Evolutionary conservation across 1,140 invertebrate genomes (phyloP).

Genomic region (Eubasilissa regina): DNA sequence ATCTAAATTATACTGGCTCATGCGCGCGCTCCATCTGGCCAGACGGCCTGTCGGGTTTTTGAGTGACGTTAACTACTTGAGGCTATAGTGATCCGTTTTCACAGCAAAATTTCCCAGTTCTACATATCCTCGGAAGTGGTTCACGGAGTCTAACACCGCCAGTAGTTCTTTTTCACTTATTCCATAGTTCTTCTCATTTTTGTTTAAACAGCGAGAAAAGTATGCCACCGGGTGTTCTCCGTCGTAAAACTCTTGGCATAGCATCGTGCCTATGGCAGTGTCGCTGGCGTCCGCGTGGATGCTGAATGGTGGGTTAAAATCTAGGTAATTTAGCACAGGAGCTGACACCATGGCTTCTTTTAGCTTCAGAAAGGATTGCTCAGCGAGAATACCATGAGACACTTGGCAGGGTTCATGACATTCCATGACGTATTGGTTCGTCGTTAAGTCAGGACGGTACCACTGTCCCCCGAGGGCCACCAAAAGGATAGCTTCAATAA

Average conservation of each 20-base stretch:
- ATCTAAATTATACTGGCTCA: no score
- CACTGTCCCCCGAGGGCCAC: no score
- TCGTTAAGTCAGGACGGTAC: no score
- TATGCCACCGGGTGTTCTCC: conserved; percentile 19
- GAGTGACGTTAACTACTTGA: neutral
- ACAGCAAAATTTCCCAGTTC: neutral
- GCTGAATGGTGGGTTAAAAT: neutral
- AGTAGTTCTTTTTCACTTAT: neutral
- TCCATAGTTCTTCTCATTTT: neutral
- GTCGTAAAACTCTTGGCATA: neutral
- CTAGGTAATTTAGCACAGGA: conserved; percentile 2
- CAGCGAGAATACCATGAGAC: no score
- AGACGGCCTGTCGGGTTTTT: neutral
- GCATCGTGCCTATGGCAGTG: neutral
- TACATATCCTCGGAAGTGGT: conserved; percentile 1
- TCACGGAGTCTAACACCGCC: neutral
- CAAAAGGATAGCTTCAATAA: no score
- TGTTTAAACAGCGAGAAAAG: neutral
- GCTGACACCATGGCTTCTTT: conserved; percentile 1
- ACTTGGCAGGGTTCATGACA: no score
- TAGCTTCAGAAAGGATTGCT: neutral
- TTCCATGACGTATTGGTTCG: no score
- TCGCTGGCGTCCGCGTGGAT: neutral
- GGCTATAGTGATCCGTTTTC: neutral
- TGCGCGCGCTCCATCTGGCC: no score